These are phyloP conservation scores for Pterocles burchelli DNA, from an alignment of 2,113 vertebrate species.

Conservation along the genomic window DNA sequence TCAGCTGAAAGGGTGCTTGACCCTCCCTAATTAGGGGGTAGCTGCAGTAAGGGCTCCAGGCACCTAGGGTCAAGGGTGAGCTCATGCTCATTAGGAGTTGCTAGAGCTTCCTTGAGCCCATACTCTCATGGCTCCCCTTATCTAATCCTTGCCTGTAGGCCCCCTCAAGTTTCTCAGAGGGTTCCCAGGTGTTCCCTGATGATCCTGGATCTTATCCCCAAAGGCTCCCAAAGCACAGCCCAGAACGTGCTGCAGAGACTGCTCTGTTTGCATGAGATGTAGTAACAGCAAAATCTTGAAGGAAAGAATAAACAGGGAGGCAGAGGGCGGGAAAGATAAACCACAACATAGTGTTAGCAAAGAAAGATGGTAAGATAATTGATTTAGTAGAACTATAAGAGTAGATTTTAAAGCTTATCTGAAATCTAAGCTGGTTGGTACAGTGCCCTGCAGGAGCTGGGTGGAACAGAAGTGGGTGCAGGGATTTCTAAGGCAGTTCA, in stretches of 20 bases:
- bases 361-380: background rate
- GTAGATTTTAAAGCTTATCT: background rate
- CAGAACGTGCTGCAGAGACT: background rate
- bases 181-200: background rate
- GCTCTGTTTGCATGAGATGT: fast-evolving
- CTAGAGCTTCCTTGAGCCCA: fast-evolving
- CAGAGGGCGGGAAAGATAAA: background rate
- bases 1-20: background rate
- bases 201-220: background rate
- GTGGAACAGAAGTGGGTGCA: background rate
- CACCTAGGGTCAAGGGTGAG: background rate
- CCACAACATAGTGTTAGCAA: background rate
- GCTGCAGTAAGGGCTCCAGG: background rate
- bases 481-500: background rate
- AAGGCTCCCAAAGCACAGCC: background rate
- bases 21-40: background rate
- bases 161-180: background rate
- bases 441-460: background rate
- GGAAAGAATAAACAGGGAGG: background rate
- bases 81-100: background rate
- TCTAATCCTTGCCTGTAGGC: background rate
- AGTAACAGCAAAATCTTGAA: background rate
- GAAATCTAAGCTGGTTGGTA: background rate
- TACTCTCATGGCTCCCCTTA: fast-evolving
- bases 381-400: background rate